Percentiles rank a stretch among this genome's conserved stretches.
phyloP scores from a whole-genome alignment of 2,797 vertebrate species.

The Dendrocincla fuliginosa region DNA sequence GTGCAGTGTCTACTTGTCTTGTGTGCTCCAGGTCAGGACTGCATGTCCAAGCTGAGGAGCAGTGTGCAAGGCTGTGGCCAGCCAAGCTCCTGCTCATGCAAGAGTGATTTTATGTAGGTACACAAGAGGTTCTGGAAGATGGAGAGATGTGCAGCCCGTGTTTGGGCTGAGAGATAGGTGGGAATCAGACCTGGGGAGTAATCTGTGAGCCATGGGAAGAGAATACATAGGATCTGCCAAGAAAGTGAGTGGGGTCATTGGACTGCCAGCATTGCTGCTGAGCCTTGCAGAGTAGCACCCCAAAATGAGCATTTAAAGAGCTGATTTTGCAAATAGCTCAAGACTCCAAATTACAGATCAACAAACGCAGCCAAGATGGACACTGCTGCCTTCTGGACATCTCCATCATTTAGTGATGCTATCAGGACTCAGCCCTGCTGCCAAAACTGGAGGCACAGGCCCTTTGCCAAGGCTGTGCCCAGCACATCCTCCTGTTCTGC shows the following conservation, averaged over 20 bases:
- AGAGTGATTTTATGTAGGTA: not conserved
- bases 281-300: not conserved
- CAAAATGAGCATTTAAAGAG: not conserved
- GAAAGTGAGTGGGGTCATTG: not conserved
- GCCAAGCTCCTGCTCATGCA: not conserved
- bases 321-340: not conserved
- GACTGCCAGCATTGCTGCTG: not conserved
- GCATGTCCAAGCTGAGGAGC: not conserved
- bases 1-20: not conserved
- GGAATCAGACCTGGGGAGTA: not conserved
- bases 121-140: not conserved
- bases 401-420: slow-evolving; percentile 31
- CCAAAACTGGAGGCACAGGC: slow-evolving; percentile 9
- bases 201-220: not conserved
- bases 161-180: not conserved
- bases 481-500: not conserved
- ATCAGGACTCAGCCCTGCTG: not conserved
- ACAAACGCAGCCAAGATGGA: slow-evolving; percentile 52
- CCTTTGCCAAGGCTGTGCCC: not conserved
- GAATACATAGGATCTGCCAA: not conserved
- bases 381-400: slow-evolving; percentile 36
- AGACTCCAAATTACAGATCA: not conserved
- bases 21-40: not conserved
- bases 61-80: not conserved
- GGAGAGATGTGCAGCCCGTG: not conserved